Evolutionary conservation across 2,888 invertebrate genomes (phyloP).

Genomic region (Zootermopsis nevadensis): DNA sequence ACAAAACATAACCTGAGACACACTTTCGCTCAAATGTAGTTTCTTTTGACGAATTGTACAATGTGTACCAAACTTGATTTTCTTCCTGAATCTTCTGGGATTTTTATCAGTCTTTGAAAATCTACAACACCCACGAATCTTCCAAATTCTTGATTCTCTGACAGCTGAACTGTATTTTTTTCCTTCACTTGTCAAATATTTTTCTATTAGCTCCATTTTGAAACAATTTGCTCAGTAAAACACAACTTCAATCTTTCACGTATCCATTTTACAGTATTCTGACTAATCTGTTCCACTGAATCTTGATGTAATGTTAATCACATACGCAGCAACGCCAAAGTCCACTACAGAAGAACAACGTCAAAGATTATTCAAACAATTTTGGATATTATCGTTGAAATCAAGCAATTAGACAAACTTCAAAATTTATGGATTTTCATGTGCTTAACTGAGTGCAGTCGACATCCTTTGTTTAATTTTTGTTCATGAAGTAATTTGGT

Average conservation of each 20-base stretch:
- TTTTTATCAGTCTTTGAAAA: slow-evolving; percentile 5
- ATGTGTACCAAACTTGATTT: slow-evolving; percentile 2
- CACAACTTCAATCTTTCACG: not conserved
- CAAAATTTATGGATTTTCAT: no score
- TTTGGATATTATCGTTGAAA: no score
- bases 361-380: no score
- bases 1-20: not conserved
- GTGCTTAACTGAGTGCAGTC: no score
- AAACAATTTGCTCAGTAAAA: not conserved
- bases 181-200: not conserved
- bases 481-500: no score
- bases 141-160: not conserved
- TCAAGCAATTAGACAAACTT: no score
- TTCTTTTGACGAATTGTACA: not conserved
- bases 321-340: no score
- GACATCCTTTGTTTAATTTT: no score
- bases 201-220: slow-evolving; percentile 22
- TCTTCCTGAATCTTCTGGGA: slow-evolving; percentile 30
- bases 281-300: no score
- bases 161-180: not conserved
- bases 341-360: no score
- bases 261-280: slow-evolving; percentile 30
- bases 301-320: no score
- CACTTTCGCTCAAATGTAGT: not conserved
- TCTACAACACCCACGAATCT: not conserved